Base-by-base conservation (phyloP, 2,888 invertebrate species). In the Tachina lurida region DNA sequence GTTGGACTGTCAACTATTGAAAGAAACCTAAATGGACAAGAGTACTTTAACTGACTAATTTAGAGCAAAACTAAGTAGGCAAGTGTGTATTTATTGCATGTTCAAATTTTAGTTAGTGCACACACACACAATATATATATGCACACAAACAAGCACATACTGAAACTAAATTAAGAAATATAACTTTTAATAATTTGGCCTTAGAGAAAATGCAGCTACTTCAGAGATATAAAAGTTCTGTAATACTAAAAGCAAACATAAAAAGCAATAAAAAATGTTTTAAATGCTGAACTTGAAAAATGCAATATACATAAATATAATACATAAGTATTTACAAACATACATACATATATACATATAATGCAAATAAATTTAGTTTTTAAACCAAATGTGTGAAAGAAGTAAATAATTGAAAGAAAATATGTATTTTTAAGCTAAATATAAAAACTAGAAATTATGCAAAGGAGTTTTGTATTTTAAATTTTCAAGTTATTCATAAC, bases 201-300 rank as follows among this genome's bases (percentile, higher is more conserved):
- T 76, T 67, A 75, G 60, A 83, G 78, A 62, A 75, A 74, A 74
- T 67, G 60, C 60, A 83, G 78, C 85, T 67, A 71, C 85, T 86
- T 86, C 76, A 86, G 70, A 78, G 85, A 83, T 86, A 83, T 79
- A 79, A 86, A 83, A 86, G 83, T 83, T 86, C 73, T 79, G 83
- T 83, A 76, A 62, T 81, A 71, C 70, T 54, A 19, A 73, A 83
- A 68, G 79, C 31, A 81, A 80, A 85, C 52, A 81, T 67, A 31
- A 60, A 71, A 76, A 70, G 39, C 41, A 62, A 39, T n/a, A 39
- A 77, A 75, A 10, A 31, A 43, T 31, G 5, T 31, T 31, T 31
- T 31, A 7, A 31, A 7, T 31, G 1, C 31, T 31, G 31, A 49
- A 17, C 9, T 10, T 12, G 15, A 49, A 52, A 67, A 49, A 31